Evolutionary conservation across 1,140 invertebrate species (phyloP), one percentile per base, ranked within the genome.

Genomic region (Bradysia coprophila): DNA sequence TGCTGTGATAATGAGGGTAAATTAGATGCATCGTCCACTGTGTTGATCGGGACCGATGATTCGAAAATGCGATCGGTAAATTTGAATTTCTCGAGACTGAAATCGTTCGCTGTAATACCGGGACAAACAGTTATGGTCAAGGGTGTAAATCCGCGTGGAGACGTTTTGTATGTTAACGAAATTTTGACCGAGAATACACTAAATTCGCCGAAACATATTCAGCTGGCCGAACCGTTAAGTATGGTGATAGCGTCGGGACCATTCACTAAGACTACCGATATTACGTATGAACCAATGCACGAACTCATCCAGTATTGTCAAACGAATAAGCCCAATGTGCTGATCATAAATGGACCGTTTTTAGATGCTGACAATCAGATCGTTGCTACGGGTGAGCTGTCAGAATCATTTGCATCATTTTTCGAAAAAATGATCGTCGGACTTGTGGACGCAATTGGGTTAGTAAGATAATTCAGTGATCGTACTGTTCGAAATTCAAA

Each of bases 331-430:
- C 89, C 89, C 2, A 75, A 93, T 55, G 60, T 91, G 4, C 67
- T 86, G 22, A 69, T 94, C 47, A 61, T 93, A 38, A 67, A 80
- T 5, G 89, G 89, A 0, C 88, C 89, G 4, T 87, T 93, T 51
- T 50, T 91, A 23, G 85, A 92, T 51, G 60, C 63, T 6, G 72
- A 67, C 41, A 75, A 86, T 57, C 57, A 66, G 1, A 61, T 70
- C 21, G 58, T 85, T 21, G 61, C 65, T 32, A 67, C 74, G 41
- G 63, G 66, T 40, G 61, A 65, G 3, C 59, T 74, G 42, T 61
- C 61, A 0, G 71, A 76, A 46, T 75, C 77, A 1, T 84, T 71
- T 57, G 73, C 80, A 38, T 65, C 75, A 3, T 70, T 78, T 43
- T 88, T 88, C 54, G 69, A 78, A 33, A 71, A 70, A 49, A 60